Evolutionary conservation across 2,888 invertebrate genomes (phyloP), one percentile per base, ranked within the genome.

Genomic region (Amphipyra tragopoginis): DNA sequence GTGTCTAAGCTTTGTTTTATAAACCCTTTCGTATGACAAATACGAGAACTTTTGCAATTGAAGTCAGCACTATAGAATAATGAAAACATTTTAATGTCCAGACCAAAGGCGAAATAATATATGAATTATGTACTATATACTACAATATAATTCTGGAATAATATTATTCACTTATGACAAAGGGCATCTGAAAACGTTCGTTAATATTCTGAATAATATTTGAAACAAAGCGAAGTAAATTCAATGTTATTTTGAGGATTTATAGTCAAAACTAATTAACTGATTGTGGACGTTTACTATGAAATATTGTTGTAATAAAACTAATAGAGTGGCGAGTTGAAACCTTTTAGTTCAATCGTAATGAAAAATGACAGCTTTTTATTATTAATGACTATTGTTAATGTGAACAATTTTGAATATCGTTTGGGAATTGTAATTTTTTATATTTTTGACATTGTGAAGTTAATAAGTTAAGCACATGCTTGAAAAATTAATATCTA

Each of bases 211-310:
- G 72, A 53, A 75, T 56, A 60, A 68, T 72, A 57, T 50, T 55
- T 44, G 49, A 51, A 77, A 79, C 77, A 76, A 76, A 65, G 73
- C 58, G 26, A 40, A 58, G 54, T 73, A 65, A 76, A 68, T 75
- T 60, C 68, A 55, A 54, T 61, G 73, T 75, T 67, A 69, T 77
- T 79, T 65, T 7, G 75, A 58, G 63, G 75, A 82, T 83, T 82
- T 80, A 83, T 79, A 72, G 69, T 75, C 53, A 55, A 56, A 70
- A 80, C 77, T 82, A 82, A 84, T 84, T 81, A 83, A 84, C 80
- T 80, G 80, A 81, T 84, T 80, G 83, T 71, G 71, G 65, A 72
- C 78, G 68, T 78, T 77, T 72, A 70, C 75, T 60, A 68, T 82
- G 79, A 83, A 72, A 66, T 81, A 82, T 81, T 66, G 63, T 74